Evolutionary conservation across 2,888 invertebrate genomes (phyloP).

Genomic region (Meiosimyza decipiens): DNA sequence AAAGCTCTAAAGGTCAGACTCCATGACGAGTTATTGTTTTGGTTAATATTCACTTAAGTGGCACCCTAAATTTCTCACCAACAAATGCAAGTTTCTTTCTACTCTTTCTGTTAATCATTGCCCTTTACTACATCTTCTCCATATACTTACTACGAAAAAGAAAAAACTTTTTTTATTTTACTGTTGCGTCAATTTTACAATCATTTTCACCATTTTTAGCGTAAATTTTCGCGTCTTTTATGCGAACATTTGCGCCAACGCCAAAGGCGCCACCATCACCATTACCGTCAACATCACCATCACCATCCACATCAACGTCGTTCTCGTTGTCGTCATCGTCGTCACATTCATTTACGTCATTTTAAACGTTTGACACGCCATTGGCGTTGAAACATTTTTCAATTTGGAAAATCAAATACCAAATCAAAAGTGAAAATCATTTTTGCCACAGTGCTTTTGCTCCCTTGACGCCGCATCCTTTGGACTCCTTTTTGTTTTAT

Average conservation of each 20-base stretch:
- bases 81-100: no score
- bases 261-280: neutral
- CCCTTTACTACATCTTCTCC: no score
- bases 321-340: neutral
- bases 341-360: slow-evolving; percentile 23
- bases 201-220: neutral
- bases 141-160: no score
- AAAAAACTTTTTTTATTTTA: no score
- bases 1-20: no score
- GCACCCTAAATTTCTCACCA: no score
- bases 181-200: neutral
- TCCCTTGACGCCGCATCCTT: no score
- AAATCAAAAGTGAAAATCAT: neutral
- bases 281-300: slow-evolving; percentile 11
- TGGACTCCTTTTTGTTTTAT: no score
- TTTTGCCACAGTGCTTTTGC: no score
- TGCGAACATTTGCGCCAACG: slow-evolving; percentile 7
- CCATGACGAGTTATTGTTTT: no score
- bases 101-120: no score
- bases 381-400: slow-evolving; percentile 25
- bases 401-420: slow-evolving; percentile 17
- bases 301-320: slow-evolving; percentile 16
- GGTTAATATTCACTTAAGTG: no score
- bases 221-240: slow-evolving; percentile 4
- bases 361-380: slow-evolving; percentile 20